Conservation (phyloP, 2,888 invertebrate genomes). For the Aspidapion aeneum region DNA sequence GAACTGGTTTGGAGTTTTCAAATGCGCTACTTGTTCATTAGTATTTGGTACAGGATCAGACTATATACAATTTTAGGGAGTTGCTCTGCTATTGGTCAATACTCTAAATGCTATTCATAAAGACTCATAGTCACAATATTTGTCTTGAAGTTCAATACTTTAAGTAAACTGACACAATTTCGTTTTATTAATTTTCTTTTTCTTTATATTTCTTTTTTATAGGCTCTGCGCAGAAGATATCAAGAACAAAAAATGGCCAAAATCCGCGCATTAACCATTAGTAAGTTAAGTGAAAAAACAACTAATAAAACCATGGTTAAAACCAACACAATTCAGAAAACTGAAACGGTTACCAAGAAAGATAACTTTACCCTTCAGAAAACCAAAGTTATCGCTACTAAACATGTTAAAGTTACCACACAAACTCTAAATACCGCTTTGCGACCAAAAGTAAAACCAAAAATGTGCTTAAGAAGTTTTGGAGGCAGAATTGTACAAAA, state of each 20-base stretch:
- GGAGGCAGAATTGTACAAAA: constrained; percentile 46
- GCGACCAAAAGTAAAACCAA: constrained; percentile 39
- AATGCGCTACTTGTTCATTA: too few relatives aligned
- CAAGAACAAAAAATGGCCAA: constrained; percentile 60
- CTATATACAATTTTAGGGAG: too few relatives aligned
- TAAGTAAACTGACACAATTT: too few relatives aligned
- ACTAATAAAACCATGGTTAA: constrained; percentile 47
- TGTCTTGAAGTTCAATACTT: too few relatives aligned
- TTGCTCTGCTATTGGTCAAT: too few relatives aligned
- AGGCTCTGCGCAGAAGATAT: constrained; percentile 57
- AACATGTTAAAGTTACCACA: constrained; percentile 44
- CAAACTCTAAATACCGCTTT: constrained; percentile 38
- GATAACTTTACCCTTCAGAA: constrained; percentile 39
- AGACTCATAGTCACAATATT: too few relatives aligned
- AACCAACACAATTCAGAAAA: constrained; percentile 50
- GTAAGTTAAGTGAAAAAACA: constrained; percentile 46
- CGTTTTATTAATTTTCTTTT: too few relatives aligned
- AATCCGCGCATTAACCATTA: constrained; percentile 48
- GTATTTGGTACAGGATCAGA: too few relatives aligned
- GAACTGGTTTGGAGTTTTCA: too few relatives aligned
- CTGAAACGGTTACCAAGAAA: constrained; percentile 45
- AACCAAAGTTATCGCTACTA: constrained; percentile 44
- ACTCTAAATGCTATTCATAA: too few relatives aligned
- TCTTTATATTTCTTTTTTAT: too few relatives aligned
- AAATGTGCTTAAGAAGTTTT: constrained; percentile 49